Evolutionary conservation across 2,888 invertebrate species (phyloP), one percentile per base, ranked within the genome.

Genomic region (Prosopocoilus inquinatus): DNA sequence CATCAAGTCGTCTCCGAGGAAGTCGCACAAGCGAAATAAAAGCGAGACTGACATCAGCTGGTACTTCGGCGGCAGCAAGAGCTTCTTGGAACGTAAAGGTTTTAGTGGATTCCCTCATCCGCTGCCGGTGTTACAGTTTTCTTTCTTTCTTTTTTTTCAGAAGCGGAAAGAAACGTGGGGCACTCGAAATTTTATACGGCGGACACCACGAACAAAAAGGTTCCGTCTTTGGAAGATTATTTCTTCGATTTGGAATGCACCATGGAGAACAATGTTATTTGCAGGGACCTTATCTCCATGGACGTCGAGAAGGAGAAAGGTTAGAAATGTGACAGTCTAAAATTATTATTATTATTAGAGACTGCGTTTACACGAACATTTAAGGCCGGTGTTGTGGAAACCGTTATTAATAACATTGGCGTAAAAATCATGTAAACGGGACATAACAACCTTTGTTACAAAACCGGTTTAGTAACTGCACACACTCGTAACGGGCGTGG

Each of bases 171-270:
- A 75, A 69, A 70, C 71, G 57, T 80, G 69, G 82, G 82, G 1
- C 84, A 85, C 66, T 85, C 85, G 0, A 86, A 85, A 71, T 86
- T 86, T 73, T 86, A 86, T 68, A 78, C 78, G 36, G 78, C 79
- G 64, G 80, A 80, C 62, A 62, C 79, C 48, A 74, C 63, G 58
- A 28, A 28, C 20, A 75, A 76, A 9, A 57, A 80, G 69, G 65
- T 68, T 50, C 56, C 72, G 13, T 74, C 77, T 46, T 74, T 90
- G 52, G 86, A 90, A 68, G 87, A 89, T 67, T 82, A 89, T 72
- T 96, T 96, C 78, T 96, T 96, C 76, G 92, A 95, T 72, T 78
- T 93, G 63, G 96, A 96, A 79, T 84, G 88, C 61, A 88, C 90
- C 57, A 89, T 92, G 86, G 94, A 94, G 74, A 87, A 89, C 65